phyloP scores from a whole-genome alignment of 2,888 invertebrate species.

The Nemotelus pantherinus region DNA sequence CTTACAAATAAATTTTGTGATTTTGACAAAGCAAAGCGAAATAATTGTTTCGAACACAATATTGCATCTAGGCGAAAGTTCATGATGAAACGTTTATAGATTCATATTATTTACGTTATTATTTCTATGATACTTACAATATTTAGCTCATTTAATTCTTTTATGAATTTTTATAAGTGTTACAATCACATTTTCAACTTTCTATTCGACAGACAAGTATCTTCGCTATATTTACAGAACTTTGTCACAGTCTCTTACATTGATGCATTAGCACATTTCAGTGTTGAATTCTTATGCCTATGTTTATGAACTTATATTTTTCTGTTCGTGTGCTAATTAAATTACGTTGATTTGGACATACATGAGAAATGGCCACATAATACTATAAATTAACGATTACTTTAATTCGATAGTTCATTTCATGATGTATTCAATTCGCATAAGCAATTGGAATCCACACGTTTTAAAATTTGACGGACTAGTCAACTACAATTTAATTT shows the following conservation, averaged over 20 bases:
- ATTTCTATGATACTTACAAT: constrained; percentile 9
- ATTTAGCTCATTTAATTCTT: neutral
- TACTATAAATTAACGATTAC: neutral
- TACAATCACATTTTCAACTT: constrained; percentile 15
- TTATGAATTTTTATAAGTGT: neutral
- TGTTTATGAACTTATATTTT: neutral
- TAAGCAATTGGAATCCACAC: too few species aligned
- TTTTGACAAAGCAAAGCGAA: too few species aligned
- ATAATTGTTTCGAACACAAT: neutral
- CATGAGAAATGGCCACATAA: neutral
- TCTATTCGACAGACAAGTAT: neutral
- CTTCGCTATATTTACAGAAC: constrained; percentile 12
- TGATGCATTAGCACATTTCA: neutral
- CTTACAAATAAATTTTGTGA: too few species aligned
- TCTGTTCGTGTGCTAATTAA: neutral
- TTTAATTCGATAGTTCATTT: neutral
- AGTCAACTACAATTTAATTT: too few species aligned
- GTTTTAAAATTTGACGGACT: too few species aligned
- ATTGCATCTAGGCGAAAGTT: neutral
- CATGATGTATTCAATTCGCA: too few species aligned
- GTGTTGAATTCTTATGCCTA: neutral
- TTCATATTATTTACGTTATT: neutral
- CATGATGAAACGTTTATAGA: too few species aligned
- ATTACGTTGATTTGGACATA: neutral
- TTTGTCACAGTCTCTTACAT: neutral